Base-by-base conservation (phyloP, 2,888 invertebrate genomes). In the Augiades crinisus region DNA sequence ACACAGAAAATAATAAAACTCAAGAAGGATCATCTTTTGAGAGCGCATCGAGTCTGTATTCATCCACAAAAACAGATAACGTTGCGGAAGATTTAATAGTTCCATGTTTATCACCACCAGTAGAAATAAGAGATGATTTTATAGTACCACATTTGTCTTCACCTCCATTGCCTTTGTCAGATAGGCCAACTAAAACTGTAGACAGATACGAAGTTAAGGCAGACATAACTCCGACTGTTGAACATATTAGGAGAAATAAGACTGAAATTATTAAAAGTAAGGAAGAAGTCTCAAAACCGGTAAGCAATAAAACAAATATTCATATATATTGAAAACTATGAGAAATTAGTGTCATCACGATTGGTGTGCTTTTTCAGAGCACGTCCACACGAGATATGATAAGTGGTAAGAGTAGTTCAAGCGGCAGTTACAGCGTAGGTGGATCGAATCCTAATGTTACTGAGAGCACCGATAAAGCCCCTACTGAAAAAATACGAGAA, bases 1-100 rank as follows among this genome's bases (percentile, higher is more conserved):
- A n/a, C n/a, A 90, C 76, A 66, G 92, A 90, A 79, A 91, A 90
- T 60, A 92, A 91, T 57, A 92, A 91, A 67, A 66, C 85, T 2
- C 93, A 93, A 68, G 95, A 95, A 56, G 95, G 95, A 17, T 95
- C 95, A 59, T 96, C 96, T n/a, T 95, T 96, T 77, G 96, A 96
- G 80, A 96, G 96, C 75, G 95, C 95, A 57, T 95, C 95, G 52
- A 95, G 95, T 33, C 88, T 95, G 54, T 95, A 95, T 77, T 95
- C 95, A 60, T 87, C 93, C 40, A 94, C 95, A 27, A 92, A 94
- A 58, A 94, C 93, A 57, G 95, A 95, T 72, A 92, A 92, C 57
- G 81, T 91, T 30, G 87, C 90, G 33, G 94, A 94, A 70, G 93
- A 94, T 65, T 90, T 92, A 75, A 84, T 93, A 38, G 90, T 92